Evolutionary conservation across 2,888 invertebrate species (phyloP), one percentile per base, ranked within the genome.

Genomic region (Parasteatoda lunata): DNA sequence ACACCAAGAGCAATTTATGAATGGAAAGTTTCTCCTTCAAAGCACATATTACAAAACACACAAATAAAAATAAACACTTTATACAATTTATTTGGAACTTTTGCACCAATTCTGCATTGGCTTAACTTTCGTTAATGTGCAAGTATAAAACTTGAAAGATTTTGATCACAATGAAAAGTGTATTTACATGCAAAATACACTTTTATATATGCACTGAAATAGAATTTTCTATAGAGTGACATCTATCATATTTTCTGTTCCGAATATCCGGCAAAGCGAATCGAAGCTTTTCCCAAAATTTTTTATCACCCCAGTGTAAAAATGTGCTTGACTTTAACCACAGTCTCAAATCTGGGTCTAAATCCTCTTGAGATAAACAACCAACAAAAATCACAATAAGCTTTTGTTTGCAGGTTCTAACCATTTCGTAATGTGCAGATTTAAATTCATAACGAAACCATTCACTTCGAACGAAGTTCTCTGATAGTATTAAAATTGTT

Each of bases 271-370:
- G 96, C 90, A 97, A 93, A 88, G 96, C 96, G 92, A 96, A 97
- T 91, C 96, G 94, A 88, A 98, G 93, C 90, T 97, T 95, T 92
- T 97, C 97, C 97, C 98, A 98, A 93, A 98, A 98, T 91, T 96
- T 94, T 91, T 96, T 96, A 92, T 98, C 97, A 90, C 96, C 96
- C 95, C 96, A 96, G 90, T 95, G 94, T 86, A 97, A 94, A 78
- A 96, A 94, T 80, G 96, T 96, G 91, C 96, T 95, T 78, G 96
- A 96, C 92, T 97, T 96, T 89, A 97, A 93, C 92, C 96, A 97
- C 90, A 96, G 94, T 91, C 96, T 94, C 91, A 97, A 95, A 91
- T 97, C 97, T 4, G 96, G 95, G 92, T 97, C 97, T 90, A 97
- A 93, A 92, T 96, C 96, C 91, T 95, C 95, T 90, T 95, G 83